Conservation (phyloP, 2,888 invertebrate genomes). For the Lasioglossum villosulum region DNA sequence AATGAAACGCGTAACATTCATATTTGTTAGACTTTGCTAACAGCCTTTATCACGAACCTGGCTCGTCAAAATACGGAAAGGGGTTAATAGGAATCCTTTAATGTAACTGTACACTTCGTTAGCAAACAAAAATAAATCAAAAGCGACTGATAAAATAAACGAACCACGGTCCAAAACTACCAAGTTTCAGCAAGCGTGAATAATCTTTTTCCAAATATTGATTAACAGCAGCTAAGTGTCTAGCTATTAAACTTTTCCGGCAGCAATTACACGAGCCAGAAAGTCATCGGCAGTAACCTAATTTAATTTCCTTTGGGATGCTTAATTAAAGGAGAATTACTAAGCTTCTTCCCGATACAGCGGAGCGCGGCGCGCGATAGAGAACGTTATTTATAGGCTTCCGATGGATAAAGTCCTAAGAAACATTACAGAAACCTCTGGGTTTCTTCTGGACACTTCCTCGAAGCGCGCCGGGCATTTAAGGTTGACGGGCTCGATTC, state of each 20-base stretch:
- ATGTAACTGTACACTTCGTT: too few relatives aligned
- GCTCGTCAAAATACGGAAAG: too few relatives aligned
- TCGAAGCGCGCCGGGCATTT: background rate
- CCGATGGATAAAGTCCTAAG: background rate
- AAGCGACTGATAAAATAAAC: background rate
- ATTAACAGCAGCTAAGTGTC: background rate
- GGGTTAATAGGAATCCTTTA: too few relatives aligned
- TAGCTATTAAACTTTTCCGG: background rate
- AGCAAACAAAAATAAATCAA: too few relatives aligned
- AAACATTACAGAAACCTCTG: background rate
- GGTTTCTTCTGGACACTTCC: background rate
- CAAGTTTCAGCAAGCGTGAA: background rate
- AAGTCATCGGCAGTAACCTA: conserved; percentile 10
- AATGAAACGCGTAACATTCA: too few relatives aligned
- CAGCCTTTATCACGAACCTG: too few relatives aligned
- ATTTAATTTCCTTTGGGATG: conserved; percentile 1
- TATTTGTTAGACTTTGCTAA: too few relatives aligned
- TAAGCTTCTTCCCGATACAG: background rate
- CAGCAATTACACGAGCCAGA: background rate
- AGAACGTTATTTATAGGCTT: background rate
- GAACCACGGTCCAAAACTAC: background rate
- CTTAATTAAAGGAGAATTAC: conserved; percentile 1
- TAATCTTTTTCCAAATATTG: background rate
- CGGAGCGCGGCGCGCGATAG: background rate
- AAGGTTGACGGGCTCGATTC: background rate